Base-by-base conservation (phyloP, 2,888 invertebrate genomes). In the Latheticus oryzae region DNA sequence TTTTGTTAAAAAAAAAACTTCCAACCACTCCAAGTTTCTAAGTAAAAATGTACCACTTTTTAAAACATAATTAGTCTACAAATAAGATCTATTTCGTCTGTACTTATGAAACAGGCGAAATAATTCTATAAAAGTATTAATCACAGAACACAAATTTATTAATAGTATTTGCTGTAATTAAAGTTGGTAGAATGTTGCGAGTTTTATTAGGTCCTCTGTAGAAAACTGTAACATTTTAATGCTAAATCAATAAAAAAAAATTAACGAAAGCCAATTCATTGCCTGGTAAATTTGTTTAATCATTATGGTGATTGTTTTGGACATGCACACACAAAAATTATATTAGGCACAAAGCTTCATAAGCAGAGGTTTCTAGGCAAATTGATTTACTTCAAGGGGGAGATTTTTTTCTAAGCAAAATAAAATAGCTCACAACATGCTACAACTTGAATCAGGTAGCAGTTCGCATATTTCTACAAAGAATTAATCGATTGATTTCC, bases 171-270 rank as follows among this genome's bases (percentile, higher is more conserved):
- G 76, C 75, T 74, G 75, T 78, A 76, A 75, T 73, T 76, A 76
- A 74, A 76, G 79, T 80, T 79, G 79, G 78, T 79, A 80, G 80
- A 76, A 81, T 80, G 80, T 80, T 80, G 81, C 79, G 81, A 79
- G 77, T 72, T 73, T 66, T 40, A 55, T 33, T 58, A 59, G 38
- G 60, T 62, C 63, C 65, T 63, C 60, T 58, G 61, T 61, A 64
- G 61, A 63, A 66, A 67, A 70, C 66, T 66, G 65, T 64, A 69
- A 68, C 64, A 63, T 52, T 45, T 32, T 32, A 19, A 32, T 40
- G 24, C 21, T 42, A 52, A 52, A 42, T 3, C 13, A 32, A 32
- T 13, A 21, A 30, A n/a, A n/a, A n/a, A n/a, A n/a, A 42, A 35
- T 23, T 19, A 53, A 53, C 19, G 16, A 11, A 53, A 53, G 53